Conservation (phyloP, 2,888 invertebrate species). For the Hofmannophila pseudospretella region DNA sequence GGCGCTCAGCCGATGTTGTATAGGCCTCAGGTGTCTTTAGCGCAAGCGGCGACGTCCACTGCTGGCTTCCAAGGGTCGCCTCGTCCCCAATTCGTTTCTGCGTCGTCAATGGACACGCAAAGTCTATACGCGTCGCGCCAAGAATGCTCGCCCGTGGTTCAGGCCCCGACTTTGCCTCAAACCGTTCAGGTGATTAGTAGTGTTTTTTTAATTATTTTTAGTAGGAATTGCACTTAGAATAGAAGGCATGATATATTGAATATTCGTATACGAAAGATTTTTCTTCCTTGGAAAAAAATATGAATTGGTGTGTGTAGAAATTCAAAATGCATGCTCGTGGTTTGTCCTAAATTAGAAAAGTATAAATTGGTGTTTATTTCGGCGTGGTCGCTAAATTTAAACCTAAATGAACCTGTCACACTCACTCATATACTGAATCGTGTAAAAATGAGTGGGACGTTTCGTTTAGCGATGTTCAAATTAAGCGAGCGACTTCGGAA, state of each 20-base stretch:
- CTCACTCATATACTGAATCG: no score
- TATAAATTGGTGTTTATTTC: no score
- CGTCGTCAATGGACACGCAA: conserved; percentile 35
- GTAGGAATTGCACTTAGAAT: conserved; percentile 6
- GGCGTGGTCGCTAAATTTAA: no score
- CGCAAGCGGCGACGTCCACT: conserved; percentile 37
- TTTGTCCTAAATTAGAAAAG: neutral
- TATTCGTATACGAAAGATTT: no score
- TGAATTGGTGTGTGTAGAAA: conserved; percentile 6
- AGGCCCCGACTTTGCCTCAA: conserved; percentile 8
- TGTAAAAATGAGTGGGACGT: no score
- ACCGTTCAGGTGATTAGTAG: conserved; percentile 38
- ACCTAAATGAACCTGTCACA: no score
- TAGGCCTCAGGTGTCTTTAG: conserved; percentile 37
- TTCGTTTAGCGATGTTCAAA: no score
- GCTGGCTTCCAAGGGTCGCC: conserved; percentile 24
- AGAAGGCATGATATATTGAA: conserved; percentile 6
- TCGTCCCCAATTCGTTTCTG: conserved; percentile 35
- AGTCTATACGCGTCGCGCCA: conserved; percentile 42
- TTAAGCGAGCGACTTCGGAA: no score
- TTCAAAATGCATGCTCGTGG: conserved; percentile 9
- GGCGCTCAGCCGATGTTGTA: conserved; percentile 52
- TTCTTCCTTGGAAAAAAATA: no score
- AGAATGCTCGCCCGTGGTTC: conserved; percentile 36
- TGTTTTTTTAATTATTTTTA: conserved; percentile 6